Conservation (phyloP, 2,888 invertebrate genomes). For the Sisyra nigra region DNA sequence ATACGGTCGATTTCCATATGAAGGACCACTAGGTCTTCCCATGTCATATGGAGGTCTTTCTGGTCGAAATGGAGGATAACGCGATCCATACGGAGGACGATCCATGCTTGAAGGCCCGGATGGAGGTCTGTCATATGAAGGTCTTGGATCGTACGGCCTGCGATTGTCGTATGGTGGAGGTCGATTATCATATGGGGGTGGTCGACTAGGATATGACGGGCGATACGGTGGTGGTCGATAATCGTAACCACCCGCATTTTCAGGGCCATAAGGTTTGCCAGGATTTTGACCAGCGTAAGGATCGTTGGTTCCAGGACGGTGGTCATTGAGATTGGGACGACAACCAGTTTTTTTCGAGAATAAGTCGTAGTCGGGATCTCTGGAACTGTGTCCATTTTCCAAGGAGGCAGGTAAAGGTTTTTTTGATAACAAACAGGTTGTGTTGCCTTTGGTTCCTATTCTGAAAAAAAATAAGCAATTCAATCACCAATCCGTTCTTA, state of each 20-base stretch:
- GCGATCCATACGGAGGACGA: too few relatives aligned
- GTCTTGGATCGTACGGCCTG: background rate
- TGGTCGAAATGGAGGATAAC: too few relatives aligned
- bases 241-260: background rate
- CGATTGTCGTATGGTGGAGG: background rate
- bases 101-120: too few relatives aligned
- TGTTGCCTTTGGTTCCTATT: slow-evolving; percentile 42
- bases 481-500: background rate
- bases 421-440: slow-evolving; percentile 36
- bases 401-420: background rate
- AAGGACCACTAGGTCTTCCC: background rate
- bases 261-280: background rate
- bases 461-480: slow-evolving; percentile 22
- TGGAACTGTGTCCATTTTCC: slow-evolving; percentile 29
- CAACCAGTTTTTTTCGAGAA: slow-evolving; percentile 38
- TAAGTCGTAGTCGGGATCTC: slow-evolving; percentile 44
- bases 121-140: background rate
- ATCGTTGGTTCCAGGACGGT: background rate
- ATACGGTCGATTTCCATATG: slow-evolving; percentile 1
- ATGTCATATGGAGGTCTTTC: background rate
- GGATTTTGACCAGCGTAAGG: background rate
- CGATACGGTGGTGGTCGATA: background rate
- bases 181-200: background rate
- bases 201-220: background rate
- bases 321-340: slow-evolving; percentile 14